Evolutionary conservation across 2,797 vertebrate genomes (phyloP).

Genomic region (Microcaecilia unicolor): DNA sequence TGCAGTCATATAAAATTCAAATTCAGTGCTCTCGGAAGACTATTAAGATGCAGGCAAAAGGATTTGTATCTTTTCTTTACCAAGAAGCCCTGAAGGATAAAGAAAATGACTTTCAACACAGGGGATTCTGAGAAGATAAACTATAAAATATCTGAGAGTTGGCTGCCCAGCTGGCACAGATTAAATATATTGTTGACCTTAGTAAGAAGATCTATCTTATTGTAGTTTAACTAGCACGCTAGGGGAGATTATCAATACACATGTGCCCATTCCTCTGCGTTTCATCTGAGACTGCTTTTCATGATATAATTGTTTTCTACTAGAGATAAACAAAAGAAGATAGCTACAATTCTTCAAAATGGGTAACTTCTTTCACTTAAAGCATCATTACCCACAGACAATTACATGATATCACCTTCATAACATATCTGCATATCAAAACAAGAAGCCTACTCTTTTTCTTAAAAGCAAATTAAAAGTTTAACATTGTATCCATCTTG

Average conservation of each 20-base stretch:
- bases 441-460: constrained; percentile 6
- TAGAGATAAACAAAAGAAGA: constrained; percentile 15
- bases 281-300: constrained; percentile 6
- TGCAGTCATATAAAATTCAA: constrained; percentile 48
- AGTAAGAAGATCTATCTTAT: constrained; percentile 24
- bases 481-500: constrained; percentile 1
- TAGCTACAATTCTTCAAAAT: constrained; percentile 18
- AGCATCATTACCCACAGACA: constrained; percentile 18
- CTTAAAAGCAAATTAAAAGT: background rate
- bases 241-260: constrained; percentile 9
- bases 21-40: constrained; percentile 56
- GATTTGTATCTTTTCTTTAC: constrained; percentile 47
- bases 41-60: constrained; percentile 48
- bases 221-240: constrained; percentile 3
- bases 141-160: too few relatives aligned
- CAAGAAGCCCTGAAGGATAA: constrained; percentile 18
- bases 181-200: constrained; percentile 29
- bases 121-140: too few relatives aligned
- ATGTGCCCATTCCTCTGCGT: constrained; percentile 1
- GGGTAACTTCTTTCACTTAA: constrained; percentile 6
- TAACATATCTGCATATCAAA: background rate
- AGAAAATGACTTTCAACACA: constrained; percentile 34
- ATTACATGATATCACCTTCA: constrained; percentile 3
- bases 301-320: constrained; percentile 14
- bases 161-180: constrained; percentile 26